phyloP scores from a whole-genome alignment of 2,797 vertebrate species.

The Fratercula arctica region DNA sequence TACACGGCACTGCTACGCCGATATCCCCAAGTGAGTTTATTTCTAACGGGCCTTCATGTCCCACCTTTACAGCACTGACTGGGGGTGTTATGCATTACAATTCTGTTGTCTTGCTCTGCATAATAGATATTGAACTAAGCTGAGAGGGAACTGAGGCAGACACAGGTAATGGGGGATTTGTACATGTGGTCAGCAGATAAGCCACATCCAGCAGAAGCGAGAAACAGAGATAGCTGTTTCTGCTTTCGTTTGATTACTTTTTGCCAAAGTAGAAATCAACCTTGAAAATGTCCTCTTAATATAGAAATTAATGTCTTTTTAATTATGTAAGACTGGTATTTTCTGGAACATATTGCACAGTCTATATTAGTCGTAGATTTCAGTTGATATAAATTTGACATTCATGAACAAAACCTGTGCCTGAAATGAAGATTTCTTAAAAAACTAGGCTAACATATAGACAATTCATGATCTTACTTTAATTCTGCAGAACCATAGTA shows the following conservation, averaged over 20 bases:
- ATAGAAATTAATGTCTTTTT: background rate
- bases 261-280: background rate
- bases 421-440: background rate
- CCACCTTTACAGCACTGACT: background rate
- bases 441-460: background rate
- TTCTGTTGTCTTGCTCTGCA: background rate
- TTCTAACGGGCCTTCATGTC: background rate
- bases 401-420: background rate
- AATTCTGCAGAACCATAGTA: background rate
- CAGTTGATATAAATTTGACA: background rate
- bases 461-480: background rate
- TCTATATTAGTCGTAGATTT: background rate
- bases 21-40: background rate
- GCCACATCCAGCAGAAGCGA: background rate
- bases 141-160: background rate
- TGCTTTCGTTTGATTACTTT: background rate
- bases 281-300: background rate
- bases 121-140: background rate
- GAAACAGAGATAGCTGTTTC: background rate
- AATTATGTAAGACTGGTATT: background rate
- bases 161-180: background rate
- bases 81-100: background rate
- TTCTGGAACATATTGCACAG: background rate
- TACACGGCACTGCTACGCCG: rapidly evolving
- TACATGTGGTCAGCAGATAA: background rate